These are phyloP conservation scores for Callopanchax toddi DNA, from an alignment of 2,113 vertebrate species.

Conservation along the genomic window DNA sequence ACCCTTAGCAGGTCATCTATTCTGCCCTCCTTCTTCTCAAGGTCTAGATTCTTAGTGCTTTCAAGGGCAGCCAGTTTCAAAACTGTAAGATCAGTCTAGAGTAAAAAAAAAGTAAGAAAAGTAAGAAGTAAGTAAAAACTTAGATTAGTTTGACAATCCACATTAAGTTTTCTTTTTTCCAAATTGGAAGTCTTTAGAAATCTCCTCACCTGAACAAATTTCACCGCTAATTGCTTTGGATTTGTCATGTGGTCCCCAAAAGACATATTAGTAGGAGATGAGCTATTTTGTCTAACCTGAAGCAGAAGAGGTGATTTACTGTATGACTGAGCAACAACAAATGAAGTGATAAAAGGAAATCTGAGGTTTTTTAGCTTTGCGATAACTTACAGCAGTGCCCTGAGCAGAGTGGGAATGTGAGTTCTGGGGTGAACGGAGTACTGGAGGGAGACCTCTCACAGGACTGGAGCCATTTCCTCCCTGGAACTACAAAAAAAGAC, in stretches of 20 bases:
- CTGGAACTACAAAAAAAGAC: constrained; percentile 84
- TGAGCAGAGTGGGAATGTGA: constrained; percentile 97
- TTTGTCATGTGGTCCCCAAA: constrained; percentile 94
- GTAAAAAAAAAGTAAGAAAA: constrained; percentile 11
- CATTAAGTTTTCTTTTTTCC: no score
- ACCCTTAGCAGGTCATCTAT: constrained; percentile 99
- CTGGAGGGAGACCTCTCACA: constrained; percentile 91
- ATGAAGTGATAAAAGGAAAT: not conserved
- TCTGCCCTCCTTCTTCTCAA: constrained; percentile 99
- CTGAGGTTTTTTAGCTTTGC: not conserved
- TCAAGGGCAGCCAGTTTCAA: constrained; percentile 98
- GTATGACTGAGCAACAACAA: not conserved
- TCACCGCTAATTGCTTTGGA: constrained; percentile 94
- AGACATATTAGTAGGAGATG: constrained; percentile 94
- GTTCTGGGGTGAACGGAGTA: constrained; percentile 96
- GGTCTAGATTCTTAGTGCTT: constrained; percentile 98
- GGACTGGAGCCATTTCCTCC: constrained; percentile 98
- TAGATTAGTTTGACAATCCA: no score
- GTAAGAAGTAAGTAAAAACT: no score
- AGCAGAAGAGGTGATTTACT: constrained; percentile 40
- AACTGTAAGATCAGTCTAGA: constrained; percentile 96
- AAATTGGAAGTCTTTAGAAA: not conserved
- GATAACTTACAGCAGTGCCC: constrained; percentile 87
- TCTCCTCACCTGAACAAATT: constrained; percentile 90
- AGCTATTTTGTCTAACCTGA: constrained; percentile 96